A percentile compares a stretch with the other conserved stretches of the same genome.
Evolutionary conservation across 2,797 vertebrate genomes (phyloP).

Genomic region (Hylomyscus alleni): DNA sequence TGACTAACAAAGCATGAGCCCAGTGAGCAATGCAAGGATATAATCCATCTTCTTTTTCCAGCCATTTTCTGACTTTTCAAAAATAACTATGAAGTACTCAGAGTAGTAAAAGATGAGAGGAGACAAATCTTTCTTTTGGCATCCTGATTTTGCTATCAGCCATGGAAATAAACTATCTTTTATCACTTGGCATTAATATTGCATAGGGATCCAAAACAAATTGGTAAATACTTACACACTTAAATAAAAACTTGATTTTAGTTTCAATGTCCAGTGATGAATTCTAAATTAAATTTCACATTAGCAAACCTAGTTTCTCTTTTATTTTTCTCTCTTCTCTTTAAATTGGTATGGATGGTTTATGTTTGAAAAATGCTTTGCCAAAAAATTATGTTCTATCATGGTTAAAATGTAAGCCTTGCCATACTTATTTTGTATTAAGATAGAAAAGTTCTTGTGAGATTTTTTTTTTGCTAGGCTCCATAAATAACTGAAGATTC

Average conservation of each 20-base stretch:
- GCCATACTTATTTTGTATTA: constrained; percentile 1
- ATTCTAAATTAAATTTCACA: constrained; percentile 63
- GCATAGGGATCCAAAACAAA: constrained; percentile 50
- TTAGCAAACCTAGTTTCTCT: not conserved
- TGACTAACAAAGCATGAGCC: not conserved
- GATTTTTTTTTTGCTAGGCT: constrained; percentile 34
- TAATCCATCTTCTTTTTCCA: not conserved
- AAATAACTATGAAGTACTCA: constrained; percentile 37
- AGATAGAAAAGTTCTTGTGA: constrained; percentile 41
- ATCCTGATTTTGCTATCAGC: constrained; percentile 35
- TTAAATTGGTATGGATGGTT: not conserved
- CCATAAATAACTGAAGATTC: constrained; percentile 32
- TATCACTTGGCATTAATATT: constrained; percentile 35
- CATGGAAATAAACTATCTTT: constrained; percentile 34
- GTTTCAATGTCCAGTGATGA: constrained; percentile 30
- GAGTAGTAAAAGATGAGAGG: constrained; percentile 38
- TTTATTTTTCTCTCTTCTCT: not conserved
- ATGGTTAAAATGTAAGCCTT: constrained; percentile 45
- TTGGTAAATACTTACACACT: constrained; percentile 47
- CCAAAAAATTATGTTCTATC: not conserved
- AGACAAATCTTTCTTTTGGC: constrained; percentile 47
- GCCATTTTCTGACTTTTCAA: constrained; percentile 41
- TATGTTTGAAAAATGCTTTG: not conserved
- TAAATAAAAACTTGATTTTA: constrained; percentile 57
- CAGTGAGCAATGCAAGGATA: constrained; percentile 4